Base-by-base conservation (phyloP, 1,140 invertebrate genomes). In the Drosophila willistoni region DNA sequence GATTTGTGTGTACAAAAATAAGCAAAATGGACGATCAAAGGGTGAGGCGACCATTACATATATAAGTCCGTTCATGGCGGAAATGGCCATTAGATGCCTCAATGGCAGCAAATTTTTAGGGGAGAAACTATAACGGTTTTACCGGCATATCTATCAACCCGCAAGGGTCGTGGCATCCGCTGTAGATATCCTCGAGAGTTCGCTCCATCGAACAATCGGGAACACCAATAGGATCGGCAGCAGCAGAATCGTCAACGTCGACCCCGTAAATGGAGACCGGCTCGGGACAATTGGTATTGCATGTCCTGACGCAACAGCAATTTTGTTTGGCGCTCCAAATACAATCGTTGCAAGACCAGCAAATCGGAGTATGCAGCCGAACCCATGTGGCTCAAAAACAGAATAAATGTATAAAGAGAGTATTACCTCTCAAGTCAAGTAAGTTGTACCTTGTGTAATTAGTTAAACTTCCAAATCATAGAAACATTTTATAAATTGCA, bases 1-100 rank as follows among this genome's bases (percentile, higher is more conserved):
- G 61, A 89, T 89, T 13, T 89, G 84, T 36, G 84, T 89, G 12
- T 89, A 89, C 51, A 89, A 89, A n/a, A 84, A 89, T 19, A 89
- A 81, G 67, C 36, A 71, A n/a, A 84, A 84, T 0, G 77, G 80
- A 4, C 71, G 71, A 7, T 89, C 85, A 1, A 89, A 77, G 51
- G 84, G 84, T 7, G 71, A 89, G 56, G 84, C 84, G 12, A 89
- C 84, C 22, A 80, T 89, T 1, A 89, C 80, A 22, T 89, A 81
- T 19, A 67, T 66, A 0, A 72, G 44, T 13, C 68, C 81, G 2
- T 73, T 71, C 47, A 64, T 77, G 7, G 81, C 84, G 4, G 80
- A 89, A 29, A 68, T 66, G 33, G 84, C 84, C 3, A 81, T 89
- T 1, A 47, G 57, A 5, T 71, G 69, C 33, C 51, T 89, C 1